These are phyloP conservation scores for Aphidius gifuensis DNA, from an alignment of 1,140 invertebrate species.

Conservation along the genomic window DNA sequence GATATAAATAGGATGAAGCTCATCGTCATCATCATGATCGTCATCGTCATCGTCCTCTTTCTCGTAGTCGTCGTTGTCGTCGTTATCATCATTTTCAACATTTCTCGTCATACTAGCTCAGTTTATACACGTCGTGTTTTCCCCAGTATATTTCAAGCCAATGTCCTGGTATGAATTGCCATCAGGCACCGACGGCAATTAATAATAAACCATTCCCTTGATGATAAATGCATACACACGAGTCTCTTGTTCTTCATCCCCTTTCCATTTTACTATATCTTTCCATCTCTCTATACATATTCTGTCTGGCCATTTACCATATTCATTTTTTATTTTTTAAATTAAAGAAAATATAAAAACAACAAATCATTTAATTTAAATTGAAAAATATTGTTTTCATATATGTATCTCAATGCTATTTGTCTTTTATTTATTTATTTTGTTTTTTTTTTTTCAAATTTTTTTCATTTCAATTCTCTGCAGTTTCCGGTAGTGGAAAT, in stretches of 20 bases:
- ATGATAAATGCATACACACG: conserved; percentile 6
- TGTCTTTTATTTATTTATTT: conserved; percentile 9
- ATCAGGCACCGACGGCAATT: conserved; percentile 9
- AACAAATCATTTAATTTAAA: background rate
- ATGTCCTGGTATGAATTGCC: conserved; percentile 7
- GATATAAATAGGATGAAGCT: background rate
- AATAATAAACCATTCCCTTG: conserved; percentile 9
- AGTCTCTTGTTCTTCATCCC: no score
- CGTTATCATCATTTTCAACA: no score
- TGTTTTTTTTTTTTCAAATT: conserved; percentile 19
- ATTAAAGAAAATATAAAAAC: conserved; percentile 5
- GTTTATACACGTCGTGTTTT: conserved; percentile 13
- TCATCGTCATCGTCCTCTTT: no score
- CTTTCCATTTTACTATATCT: no score
- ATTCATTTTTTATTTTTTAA: conserved; percentile 1
- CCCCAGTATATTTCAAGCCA: no score
- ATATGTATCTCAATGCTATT: background rate
- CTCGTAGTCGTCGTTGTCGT: no score
- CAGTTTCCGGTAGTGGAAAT: conserved; percentile 19
- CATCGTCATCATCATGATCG: no score
- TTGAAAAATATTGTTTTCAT: conserved; percentile 1
- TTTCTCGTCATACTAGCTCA: no score
- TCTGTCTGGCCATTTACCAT: background rate
- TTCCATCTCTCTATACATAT: background rate
- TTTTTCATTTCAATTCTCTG: conserved; percentile 22